These are phyloP conservation scores for Cryptocephalus primarius DNA, from an alignment of 2,888 invertebrate genomes.

Conservation along the genomic window DNA sequence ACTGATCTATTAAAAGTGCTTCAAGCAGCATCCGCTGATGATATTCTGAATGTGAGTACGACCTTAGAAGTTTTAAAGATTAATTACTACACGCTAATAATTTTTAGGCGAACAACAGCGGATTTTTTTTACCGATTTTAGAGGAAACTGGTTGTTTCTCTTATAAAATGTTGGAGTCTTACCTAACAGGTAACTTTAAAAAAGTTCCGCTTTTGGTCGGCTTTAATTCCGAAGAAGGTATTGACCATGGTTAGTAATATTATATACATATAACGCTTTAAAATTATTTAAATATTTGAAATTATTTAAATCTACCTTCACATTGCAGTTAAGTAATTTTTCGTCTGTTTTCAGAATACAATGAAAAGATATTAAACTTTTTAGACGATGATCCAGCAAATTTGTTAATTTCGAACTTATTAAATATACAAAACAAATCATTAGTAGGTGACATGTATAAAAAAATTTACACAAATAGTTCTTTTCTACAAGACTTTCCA, in stretches of 20 bases:
- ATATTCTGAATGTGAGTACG: slow-evolving; percentile 1
- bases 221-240: background rate
- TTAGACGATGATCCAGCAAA: too few species aligned
- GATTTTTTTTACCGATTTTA: background rate
- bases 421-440: background rate
- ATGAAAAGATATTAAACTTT: too few species aligned
- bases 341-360: too few species aligned
- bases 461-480: background rate
- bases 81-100: background rate
- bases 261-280: too few species aligned
- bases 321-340: too few species aligned
- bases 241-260: background rate
- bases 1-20: slow-evolving; percentile 1
- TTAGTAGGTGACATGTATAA: background rate
- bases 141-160: background rate
- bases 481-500: background rate
- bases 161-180: background rate
- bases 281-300: background rate
- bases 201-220: background rate
- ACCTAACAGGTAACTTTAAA: background rate
- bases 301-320: too few species aligned
- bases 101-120: background rate
- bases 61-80: background rate
- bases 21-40: slow-evolving; percentile 1
- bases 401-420: too few species aligned